phyloP scores from a whole-genome alignment of 2,797 vertebrate species.

The Pogoniulus pusillus region DNA sequence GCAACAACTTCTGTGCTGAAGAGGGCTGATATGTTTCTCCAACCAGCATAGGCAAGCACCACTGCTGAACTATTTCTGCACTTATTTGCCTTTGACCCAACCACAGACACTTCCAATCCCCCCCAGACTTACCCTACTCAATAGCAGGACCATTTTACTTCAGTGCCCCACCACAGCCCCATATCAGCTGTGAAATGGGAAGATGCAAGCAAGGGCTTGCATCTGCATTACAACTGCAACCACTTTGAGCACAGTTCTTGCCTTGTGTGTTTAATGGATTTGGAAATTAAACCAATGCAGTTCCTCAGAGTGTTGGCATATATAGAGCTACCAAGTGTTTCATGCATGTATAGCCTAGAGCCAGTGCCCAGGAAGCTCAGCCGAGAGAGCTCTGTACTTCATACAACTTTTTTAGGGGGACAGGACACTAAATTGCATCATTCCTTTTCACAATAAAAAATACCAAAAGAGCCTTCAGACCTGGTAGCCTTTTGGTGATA shows the following conservation, averaged over 20 bases:
- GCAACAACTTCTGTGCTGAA: not conserved
- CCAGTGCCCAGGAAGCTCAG: not conserved
- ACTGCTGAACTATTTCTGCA: not conserved
- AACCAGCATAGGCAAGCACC: accelerated
- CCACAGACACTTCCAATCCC: not conserved
- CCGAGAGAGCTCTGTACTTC: not conserved
- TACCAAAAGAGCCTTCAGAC: not conserved
- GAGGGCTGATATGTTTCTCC: not conserved
- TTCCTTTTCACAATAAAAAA: not conserved
- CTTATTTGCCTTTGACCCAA: not conserved
- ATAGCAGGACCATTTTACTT: not conserved
- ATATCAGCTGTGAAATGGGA: not conserved
- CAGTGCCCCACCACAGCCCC: not conserved
- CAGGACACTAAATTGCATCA: not conserved
- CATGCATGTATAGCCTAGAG: accelerated
- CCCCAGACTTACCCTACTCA: not conserved
- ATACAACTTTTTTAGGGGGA: not conserved
- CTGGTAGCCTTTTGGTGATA: not conserved
- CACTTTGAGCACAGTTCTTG: not conserved
- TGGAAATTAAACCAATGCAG: not conserved
- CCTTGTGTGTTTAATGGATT: not conserved
- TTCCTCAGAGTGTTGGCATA: not conserved
- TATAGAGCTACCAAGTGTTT: not conserved
- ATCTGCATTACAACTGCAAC: not conserved
- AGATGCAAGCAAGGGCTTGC: not conserved